phyloP scores from a whole-genome alignment of 2,113 vertebrate genomes.

The Pelecanoides urinatrix region DNA sequence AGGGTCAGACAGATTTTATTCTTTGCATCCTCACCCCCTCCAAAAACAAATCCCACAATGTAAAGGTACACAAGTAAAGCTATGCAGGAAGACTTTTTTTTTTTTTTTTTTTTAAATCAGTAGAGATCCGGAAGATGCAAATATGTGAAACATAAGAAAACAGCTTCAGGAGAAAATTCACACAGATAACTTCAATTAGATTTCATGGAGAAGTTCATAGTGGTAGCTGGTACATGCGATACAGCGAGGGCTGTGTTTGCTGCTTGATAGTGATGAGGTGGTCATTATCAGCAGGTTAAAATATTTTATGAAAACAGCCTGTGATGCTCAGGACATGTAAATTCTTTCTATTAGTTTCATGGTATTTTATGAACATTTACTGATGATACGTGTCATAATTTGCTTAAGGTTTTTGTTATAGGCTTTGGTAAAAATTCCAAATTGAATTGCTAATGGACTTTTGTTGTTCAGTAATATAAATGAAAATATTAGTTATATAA shows the following conservation, averaged over 20 bases:
- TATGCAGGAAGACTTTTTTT: background rate
- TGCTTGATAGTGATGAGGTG: background rate
- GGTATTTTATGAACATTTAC: background rate
- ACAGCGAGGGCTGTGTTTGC: background rate
- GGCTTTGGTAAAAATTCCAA: background rate
- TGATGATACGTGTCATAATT: background rate
- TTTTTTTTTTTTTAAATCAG: background rate
- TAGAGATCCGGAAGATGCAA: background rate
- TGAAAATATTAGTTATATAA: constrained; percentile 18
- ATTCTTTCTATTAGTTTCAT: background rate
- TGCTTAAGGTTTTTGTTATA: background rate
- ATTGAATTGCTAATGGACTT: constrained; percentile 4
- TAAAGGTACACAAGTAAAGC: background rate
- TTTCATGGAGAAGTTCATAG: background rate
- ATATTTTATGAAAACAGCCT: background rate
- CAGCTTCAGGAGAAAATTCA: background rate
- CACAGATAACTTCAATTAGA: background rate
- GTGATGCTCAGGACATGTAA: background rate
- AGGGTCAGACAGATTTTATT: background rate
- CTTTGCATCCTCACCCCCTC: background rate
- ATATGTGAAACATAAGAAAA: background rate
- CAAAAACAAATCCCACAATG: background rate
- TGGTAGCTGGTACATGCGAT: background rate
- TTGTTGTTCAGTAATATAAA: constrained; percentile 3
- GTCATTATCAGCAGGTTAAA: background rate